A percentile compares a stretch with the other conserved stretches of the same genome.
These are phyloP conservation scores for Triplophysa siluroides DNA, from an alignment of 2,113 vertebrate species.

Conservation along the genomic window DNA sequence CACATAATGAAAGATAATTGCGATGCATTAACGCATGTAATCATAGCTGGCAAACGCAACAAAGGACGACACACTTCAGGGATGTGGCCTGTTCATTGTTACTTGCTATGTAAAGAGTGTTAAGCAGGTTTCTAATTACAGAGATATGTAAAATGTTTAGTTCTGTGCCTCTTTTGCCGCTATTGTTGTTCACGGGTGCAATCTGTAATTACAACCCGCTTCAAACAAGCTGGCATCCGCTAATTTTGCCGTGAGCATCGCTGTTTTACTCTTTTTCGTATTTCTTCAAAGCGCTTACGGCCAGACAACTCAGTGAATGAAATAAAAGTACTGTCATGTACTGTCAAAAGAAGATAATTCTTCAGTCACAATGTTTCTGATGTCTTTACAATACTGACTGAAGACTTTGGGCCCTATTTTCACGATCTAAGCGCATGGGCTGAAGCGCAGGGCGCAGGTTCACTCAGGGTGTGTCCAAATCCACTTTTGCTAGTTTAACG, in stretches of 20 bases:
- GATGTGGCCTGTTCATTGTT: slow-evolving; percentile 41
- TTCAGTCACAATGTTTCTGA: no score
- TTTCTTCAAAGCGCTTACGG: slow-evolving; percentile 15
- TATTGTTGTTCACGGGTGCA: slow-evolving; percentile 44
- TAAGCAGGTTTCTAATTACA: slow-evolving; percentile 50
- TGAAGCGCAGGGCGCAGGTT: no score
- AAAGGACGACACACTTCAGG: slow-evolving; percentile 14
- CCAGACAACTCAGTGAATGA: background rate
- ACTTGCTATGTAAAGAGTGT: slow-evolving; percentile 31
- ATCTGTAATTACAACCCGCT: slow-evolving; percentile 51
- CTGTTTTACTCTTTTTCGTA: slow-evolving; percentile 11
- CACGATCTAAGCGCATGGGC: no score
- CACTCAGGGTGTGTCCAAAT: no score
- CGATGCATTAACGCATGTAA: slow-evolving; percentile 38
- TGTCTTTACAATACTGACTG: no score
- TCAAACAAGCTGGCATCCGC: slow-evolving; percentile 40
- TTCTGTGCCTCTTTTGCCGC: slow-evolving; percentile 37
- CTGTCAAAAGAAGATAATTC: no score
- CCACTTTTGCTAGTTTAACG: no score
- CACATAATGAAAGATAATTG: slow-evolving; percentile 46
- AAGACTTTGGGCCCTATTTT: no score
- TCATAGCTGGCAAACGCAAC: slow-evolving; percentile 47
- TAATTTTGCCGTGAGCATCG: slow-evolving; percentile 41
- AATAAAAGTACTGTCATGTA: background rate
- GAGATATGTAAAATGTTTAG: slow-evolving; percentile 54